These are phyloP conservation scores for Macrosoma leucophasiata DNA, from an alignment of 2,888 invertebrate genomes.

Conservation along the genomic window DNA sequence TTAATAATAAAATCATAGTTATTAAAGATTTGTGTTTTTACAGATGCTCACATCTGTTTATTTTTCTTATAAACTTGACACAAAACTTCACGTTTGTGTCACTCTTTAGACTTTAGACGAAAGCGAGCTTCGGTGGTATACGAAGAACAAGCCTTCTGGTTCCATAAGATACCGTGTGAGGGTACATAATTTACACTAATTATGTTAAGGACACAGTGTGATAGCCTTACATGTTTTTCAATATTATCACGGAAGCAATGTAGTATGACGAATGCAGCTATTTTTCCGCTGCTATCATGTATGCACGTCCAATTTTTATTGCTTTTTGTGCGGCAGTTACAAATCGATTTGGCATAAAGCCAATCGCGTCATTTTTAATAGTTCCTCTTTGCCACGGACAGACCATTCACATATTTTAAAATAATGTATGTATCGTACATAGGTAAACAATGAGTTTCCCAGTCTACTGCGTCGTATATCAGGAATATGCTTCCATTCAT, in stretches of 20 bases:
- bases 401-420: constrained; percentile 31
- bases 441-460: constrained; percentile 13
- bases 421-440: constrained; percentile 18
- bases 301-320: constrained; percentile 68
- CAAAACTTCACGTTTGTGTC: too few species aligned
- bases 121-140: too few species aligned
- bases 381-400: constrained; percentile 42
- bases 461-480: too few species aligned
- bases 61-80: constrained; percentile 14
- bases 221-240: constrained; percentile 38
- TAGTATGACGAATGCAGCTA: constrained; percentile 59
- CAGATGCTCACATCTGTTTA: not conserved
- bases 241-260: constrained; percentile 48
- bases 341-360: constrained; percentile 71
- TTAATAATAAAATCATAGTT: too few species aligned
- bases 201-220: too few species aligned
- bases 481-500: too few species aligned
- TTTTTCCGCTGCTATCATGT: constrained; percentile 61
- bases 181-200: too few species aligned
- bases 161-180: too few species aligned
- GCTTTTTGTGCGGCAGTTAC: constrained; percentile 69
- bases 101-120: too few species aligned
- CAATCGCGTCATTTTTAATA: constrained; percentile 67
- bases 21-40: not conserved
- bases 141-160: too few species aligned